Evolutionary conservation across 2,888 invertebrate genomes (phyloP), one percentile per base, ranked within the genome.

Genomic region (Lagria hirta): DNA sequence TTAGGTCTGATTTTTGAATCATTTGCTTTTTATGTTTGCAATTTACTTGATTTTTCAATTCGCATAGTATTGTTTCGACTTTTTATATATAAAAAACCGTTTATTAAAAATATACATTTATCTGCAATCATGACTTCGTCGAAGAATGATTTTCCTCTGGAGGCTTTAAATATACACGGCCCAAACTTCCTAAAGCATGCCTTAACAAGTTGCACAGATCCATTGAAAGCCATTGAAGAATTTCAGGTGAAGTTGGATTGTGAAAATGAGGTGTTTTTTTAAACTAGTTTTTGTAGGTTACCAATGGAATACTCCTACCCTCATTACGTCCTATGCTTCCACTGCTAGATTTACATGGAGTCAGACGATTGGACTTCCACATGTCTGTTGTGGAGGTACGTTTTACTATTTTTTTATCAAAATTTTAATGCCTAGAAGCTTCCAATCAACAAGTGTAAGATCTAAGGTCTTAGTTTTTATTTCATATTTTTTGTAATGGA

Each of bases 181-280:
- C 73, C 72, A 14, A 68, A 62, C 55, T 73, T 66, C 49, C 57
- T 73, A 14, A 70, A 84, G 50, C 93, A 96, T 71, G 89, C 95
- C 6, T 76, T 97, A 8, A 95, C 95, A 7, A 95, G 92, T 62
- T 96, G 96, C 67, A 92, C 93, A 1, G 96, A 98, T 74, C 97
- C 97, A 6, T 70, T 97, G 21, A 93, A 93, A 74, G 96, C 97
- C n/a, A 98, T 98, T 51, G 95, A 96, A 77, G 95, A 96, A 71
- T 98, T 98, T 76, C 95, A 97, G 76, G 84, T 83, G n/a, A n/a
- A n/a, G n/a, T n/a, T n/a, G 11, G 12, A 13, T 4, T 13, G 6
- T 36, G 18, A 24, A 18, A 8, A 10, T 15, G 8, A 30, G 17
- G 16, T 14, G 17, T 14, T 20, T 34, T 10, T 43, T 17, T 46